Percentiles rank a stretch among this genome's conserved stretches.
phyloP scores from a whole-genome alignment of 2,888 invertebrate species.

The Patella ulyssiponensis region DNA sequence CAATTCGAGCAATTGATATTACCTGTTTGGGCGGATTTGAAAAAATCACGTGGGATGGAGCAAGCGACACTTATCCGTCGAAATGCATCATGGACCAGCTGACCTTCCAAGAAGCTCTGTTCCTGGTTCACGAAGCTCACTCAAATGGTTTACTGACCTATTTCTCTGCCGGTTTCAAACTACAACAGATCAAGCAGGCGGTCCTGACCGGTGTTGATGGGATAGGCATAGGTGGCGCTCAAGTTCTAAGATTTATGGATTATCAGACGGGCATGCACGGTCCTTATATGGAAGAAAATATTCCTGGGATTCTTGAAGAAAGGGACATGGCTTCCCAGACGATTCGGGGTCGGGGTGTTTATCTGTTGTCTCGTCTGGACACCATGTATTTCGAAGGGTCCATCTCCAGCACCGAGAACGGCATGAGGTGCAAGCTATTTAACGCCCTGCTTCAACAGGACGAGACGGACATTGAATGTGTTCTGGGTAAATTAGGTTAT shows the following conservation, averaged over 20 bases:
- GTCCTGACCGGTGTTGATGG: conserved; percentile 40
- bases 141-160: conserved; percentile 38
- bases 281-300: conserved; percentile 41
- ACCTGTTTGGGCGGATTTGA: conserved; percentile 43
- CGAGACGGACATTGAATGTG: neutral
- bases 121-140: conserved; percentile 40
- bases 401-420: conserved; percentile 31
- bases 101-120: conserved; percentile 36
- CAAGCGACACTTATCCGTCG: conserved; percentile 33
- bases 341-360: conserved; percentile 31
- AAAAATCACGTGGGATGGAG: conserved; percentile 44
- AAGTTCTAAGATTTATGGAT: conserved; percentile 37
- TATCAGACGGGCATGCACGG: conserved; percentile 35
- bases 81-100: conserved; percentile 43
- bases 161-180: conserved; percentile 39
- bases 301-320: conserved; percentile 31
- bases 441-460: conserved; percentile 20
- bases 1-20: conserved; percentile 45
- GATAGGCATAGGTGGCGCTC: conserved; percentile 39
- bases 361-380: conserved; percentile 37
- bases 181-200: conserved; percentile 34
- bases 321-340: conserved; percentile 34
- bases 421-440: conserved; percentile 26
- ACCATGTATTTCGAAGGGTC: conserved; percentile 42
- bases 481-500: conserved; percentile 23